These are phyloP conservation scores for Poliocrania exsul DNA, from an alignment of 2,797 vertebrate species.

Conservation along the genomic window DNA sequence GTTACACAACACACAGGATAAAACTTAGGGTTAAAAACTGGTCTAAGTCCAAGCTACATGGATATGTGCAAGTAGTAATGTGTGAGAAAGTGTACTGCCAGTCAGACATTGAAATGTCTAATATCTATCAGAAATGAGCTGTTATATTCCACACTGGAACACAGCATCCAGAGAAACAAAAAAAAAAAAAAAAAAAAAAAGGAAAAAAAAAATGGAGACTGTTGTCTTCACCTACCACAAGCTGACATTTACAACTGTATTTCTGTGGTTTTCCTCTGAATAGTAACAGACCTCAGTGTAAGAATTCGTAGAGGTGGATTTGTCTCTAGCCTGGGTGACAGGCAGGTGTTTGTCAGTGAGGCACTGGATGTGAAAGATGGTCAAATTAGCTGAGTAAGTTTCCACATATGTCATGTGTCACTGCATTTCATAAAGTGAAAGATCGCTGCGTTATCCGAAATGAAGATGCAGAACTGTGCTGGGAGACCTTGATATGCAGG, in stretches of 20 bases:
- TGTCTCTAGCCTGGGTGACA: constrained; percentile 14
- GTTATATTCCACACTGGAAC: neutral
- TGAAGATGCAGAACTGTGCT: constrained; percentile 1
- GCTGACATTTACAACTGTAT: neutral
- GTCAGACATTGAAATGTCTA: neutral
- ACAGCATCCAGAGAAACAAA: neutral
- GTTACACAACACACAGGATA: neutral
- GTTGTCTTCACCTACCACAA: neutral
- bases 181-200: neutral
- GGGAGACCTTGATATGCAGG: neutral
- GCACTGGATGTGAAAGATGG: constrained; percentile 14
- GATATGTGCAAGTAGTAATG: neutral
- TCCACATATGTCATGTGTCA: constrained; percentile 45
- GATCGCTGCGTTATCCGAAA: neutral
- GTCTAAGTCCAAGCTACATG: neutral
- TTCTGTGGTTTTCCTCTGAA: neutral
- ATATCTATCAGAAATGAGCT: neutral
- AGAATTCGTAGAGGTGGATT: neutral
- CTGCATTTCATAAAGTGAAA: constrained; percentile 1
- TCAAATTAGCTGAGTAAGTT: constrained; percentile 41
- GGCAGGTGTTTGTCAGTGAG: constrained; percentile 15
- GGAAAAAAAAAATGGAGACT: neutral
- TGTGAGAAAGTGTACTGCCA: neutral
- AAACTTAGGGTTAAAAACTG: neutral
- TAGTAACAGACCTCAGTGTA: neutral